Evolutionary conservation across 2,888 invertebrate species (phyloP).

Genomic region (Metallyticus violacea): DNA sequence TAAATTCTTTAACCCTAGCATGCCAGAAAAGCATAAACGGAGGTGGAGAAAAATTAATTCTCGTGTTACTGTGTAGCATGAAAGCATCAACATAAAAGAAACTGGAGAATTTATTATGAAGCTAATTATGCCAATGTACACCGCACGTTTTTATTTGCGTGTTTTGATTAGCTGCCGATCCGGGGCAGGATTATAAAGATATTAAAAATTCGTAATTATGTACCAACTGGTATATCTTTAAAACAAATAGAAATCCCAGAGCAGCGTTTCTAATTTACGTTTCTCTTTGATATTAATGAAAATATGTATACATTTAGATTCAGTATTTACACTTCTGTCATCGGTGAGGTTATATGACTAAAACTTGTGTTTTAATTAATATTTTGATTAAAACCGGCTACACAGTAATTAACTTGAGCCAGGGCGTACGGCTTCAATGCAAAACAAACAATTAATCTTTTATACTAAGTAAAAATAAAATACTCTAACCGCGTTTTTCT

Average conservation of each 20-base stretch:
- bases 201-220: not conserved
- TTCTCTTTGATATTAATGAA: not conserved
- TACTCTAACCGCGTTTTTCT: too few relatives aligned
- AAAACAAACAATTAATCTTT: not conserved
- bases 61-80: too few relatives aligned
- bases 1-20: too few relatives aligned
- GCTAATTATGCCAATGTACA: too few relatives aligned
- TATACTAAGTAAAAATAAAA: too few relatives aligned
- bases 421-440: not conserved
- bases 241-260: not conserved
- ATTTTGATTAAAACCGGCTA: not conserved
- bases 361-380: not conserved
- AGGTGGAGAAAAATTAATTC: too few relatives aligned
- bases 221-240: not conserved
- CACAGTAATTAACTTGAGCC: not conserved
- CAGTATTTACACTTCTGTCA: not conserved
- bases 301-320: not conserved
- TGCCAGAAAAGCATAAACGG: too few relatives aligned
- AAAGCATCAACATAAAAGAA: too few relatives aligned
- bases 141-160: too few relatives aligned
- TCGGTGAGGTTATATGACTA: not conserved
- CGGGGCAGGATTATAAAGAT: not conserved
- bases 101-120: too few relatives aligned
- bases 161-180: not conserved
- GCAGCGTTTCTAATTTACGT: not conserved